These are phyloP conservation scores for Actinemys pallida DNA, from an alignment of 2,113 vertebrate genomes.

Conservation along the genomic window DNA sequence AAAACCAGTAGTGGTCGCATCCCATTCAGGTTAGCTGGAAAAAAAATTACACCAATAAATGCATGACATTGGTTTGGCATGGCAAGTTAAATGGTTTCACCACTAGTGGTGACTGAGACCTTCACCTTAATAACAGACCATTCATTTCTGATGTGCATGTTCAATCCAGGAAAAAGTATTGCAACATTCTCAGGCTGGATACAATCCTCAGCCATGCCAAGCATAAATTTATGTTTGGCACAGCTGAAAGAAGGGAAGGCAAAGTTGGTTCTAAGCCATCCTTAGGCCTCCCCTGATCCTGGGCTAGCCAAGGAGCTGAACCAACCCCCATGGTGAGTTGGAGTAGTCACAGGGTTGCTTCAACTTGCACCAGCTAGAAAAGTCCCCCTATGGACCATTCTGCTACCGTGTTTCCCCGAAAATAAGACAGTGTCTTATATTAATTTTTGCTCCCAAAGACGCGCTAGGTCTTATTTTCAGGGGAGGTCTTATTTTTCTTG, in stretches of 20 bases:
- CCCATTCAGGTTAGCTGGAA: neutral
- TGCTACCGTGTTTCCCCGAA: neutral
- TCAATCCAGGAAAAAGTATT: neutral
- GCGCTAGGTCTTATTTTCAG: too few relatives aligned
- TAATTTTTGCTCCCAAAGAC: too few relatives aligned
- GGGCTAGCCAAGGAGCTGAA: neutral
- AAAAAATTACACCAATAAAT: neutral
- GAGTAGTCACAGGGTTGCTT: neutral
- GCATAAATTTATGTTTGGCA: neutral
- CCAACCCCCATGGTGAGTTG: accelerated
- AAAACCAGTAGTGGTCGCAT: neutral
- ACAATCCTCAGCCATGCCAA: neutral
- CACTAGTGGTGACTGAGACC: neutral
- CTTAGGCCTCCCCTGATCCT: neutral
- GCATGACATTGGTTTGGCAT: neutral
- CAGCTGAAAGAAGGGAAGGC: accelerated
- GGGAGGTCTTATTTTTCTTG: too few relatives aligned
- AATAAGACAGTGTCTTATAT: too few relatives aligned
- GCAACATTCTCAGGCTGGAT: neutral
- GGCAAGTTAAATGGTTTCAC: neutral
- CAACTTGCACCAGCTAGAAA: neutral
- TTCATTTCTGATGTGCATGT: neutral
- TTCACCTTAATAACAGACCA: neutral
- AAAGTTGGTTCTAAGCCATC: neutral
- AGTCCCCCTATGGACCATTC: too few relatives aligned